Base-by-base conservation (phyloP, 2,797 vertebrate genomes). In the Champsocephalus gunnari region DNA sequence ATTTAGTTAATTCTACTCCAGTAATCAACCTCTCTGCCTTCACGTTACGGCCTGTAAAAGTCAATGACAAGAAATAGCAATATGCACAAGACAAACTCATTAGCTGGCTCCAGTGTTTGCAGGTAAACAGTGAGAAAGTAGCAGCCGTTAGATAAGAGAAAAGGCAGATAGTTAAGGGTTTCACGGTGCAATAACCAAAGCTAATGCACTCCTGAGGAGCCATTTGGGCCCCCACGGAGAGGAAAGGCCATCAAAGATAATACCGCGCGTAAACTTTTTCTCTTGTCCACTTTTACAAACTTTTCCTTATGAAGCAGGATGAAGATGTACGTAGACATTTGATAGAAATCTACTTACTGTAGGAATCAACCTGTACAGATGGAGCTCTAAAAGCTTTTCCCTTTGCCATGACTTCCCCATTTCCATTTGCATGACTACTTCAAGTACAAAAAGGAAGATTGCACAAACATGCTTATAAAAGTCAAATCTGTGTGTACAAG, bases 41-140 rank as follows among this genome's bases (percentile, higher is more conserved):
- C 61, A 65, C 79, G 84, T 71, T 41, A 51, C 70, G 9, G 43
- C 62, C 84, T 67, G 85, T 94, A 94, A 95, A 95, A 94, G 81
- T 88, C 88, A 92, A 91, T 81, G 90, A 84, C 75, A 88, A 89
- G 89, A 91, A 91, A 92, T 89, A 91, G 88, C 86, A 88, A 73
- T 65, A 78, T 84, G 84, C 76, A 57, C 86, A 89, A 88, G 87
- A 88, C 88, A 88, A 93, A 91, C 74, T 91, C 89, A 92, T 93
- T 86, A 81, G 66, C 75, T 63, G 34, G 83, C 80, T 76, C 61
- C 88, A 78, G 63, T 81, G 77, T 91, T 89, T 90, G 85, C 60
- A 59, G 86, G 89, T 80, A 94, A 94, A 95, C 88, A 92, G 28
- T 9, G 73, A 77, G 71, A 85, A 86, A 74, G 85, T 71, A 72